phyloP scores from a whole-genome alignment of 2,888 invertebrate species.

The Himalopsyche tibetana region DNA sequence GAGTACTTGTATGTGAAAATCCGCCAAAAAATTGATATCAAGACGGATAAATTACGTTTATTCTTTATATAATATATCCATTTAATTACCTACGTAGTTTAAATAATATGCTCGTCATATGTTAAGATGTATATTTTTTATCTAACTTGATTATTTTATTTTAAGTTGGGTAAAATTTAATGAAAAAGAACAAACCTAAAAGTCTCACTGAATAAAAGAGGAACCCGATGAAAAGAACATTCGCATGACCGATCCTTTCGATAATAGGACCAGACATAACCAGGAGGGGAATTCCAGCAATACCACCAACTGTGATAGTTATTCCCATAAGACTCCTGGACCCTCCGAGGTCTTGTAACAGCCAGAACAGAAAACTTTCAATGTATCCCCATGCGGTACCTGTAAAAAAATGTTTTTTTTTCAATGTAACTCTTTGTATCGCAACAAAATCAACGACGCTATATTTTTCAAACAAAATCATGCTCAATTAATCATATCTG shows the following conservation, averaged over 20 bases:
- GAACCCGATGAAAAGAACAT: constrained; percentile 86
- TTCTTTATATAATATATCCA: too few species aligned
- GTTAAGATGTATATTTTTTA: too few species aligned
- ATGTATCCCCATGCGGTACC: constrained; percentile 90
- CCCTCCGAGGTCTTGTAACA: constrained; percentile 86
- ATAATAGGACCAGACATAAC: constrained; percentile 88
- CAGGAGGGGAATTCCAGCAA: constrained; percentile 85
- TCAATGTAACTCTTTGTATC: too few species aligned
- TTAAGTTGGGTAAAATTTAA: not conserved
- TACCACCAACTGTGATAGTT: constrained; percentile 86
- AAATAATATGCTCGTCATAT: too few species aligned
- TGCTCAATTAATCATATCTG: not conserved
- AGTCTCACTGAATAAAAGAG: constrained; percentile 85
- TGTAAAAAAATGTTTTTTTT: constrained; percentile 72
- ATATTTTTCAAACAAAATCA: not conserved
- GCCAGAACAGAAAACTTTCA: constrained; percentile 89
- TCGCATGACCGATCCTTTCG: constrained; percentile 84
- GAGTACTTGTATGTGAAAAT: too few species aligned
- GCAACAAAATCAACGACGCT: constrained; percentile 47
- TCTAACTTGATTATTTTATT: not conserved
- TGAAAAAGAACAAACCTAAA: constrained; percentile 75
- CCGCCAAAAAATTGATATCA: too few species aligned
- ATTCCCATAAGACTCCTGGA: constrained; percentile 87
- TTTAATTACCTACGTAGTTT: too few species aligned
- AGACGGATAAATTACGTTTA: too few species aligned